These are phyloP conservation scores for Megalops atlanticus DNA, from an alignment of 2,113 vertebrate genomes.

Conservation along the genomic window DNA sequence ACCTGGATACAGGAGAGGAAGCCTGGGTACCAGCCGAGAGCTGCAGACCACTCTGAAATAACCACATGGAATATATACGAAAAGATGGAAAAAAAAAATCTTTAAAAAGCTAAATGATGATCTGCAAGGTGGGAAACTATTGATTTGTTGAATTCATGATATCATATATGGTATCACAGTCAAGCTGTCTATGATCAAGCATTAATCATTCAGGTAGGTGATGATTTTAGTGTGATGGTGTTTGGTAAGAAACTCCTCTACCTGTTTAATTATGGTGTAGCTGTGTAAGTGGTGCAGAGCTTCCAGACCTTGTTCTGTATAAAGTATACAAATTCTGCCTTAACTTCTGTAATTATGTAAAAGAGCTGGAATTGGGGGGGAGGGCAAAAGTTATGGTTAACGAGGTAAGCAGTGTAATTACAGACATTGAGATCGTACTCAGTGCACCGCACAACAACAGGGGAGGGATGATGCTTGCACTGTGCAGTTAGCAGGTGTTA, in stretches of 20 bases:
- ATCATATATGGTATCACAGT: not conserved
- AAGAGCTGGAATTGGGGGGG: not conserved
- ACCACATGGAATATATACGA: not conserved
- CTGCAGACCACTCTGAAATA: not conserved
- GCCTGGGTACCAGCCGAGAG: not conserved
- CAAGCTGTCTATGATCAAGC: not conserved
- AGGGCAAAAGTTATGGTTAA: not conserved
- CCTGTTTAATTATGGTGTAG: not conserved
- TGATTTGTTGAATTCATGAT: too few relatives aligned
- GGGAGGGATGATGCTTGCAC: not conserved
- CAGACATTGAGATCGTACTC: not conserved
- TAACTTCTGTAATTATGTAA: slow-evolving; percentile 15
- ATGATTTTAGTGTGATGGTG: not conserved
- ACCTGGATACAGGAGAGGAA: not conserved
- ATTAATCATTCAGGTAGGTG: not conserved
- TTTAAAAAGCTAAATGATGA: too few relatives aligned
- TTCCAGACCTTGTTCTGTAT: not conserved
- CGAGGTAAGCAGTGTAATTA: slow-evolving; percentile 9
- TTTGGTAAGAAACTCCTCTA: not conserved
- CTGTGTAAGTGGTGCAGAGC: not conserved
- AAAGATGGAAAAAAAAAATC: too few relatives aligned
- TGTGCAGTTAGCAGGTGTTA: not conserved
- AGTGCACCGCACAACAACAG: not conserved
- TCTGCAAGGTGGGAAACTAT: too few relatives aligned
- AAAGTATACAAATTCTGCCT: not conserved